Evolutionary conservation across 2,113 vertebrate genomes (phyloP), one percentile per base, ranked within the genome.

Genomic region (Psilopogon haemacephalus): DNA sequence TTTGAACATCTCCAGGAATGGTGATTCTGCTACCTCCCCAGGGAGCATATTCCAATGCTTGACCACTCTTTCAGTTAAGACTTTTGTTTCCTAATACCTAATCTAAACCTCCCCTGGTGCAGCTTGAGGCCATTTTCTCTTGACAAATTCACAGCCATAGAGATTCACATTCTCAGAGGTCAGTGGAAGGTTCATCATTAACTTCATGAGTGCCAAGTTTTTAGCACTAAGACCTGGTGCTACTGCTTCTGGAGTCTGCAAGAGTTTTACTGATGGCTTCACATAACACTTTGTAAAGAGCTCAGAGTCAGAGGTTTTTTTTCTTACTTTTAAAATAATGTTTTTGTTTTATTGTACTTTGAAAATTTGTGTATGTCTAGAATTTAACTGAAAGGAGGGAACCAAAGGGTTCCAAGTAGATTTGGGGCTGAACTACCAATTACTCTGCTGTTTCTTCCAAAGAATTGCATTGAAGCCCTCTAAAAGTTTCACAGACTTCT

Each of bases 401-500:
- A 2, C 44, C 63, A 74, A 89, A 81, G 33, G 27, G 32, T 68
- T 90, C 40, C 6, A 27, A 67, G 30, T 60, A 59, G 33, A 86
- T 21, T 9, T 46, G 48, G 35, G 52, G n/a, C 35, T 79, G 82
- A 87, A 38, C 84, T 67, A 81, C 87, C 24, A 62, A 5, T 86
- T 87, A 28, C 48, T 89, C 67, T 91, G 56, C 74, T 90, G 60
- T 84, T 70, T 79, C 28, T 88, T 95, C 35, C 20, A 56, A 82
- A 32, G 63, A 92, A 33, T 28, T 56, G n/a, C n/a, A 32, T 27
- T 75, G 73, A 87, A 92, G 79, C 32, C 28, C 28, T 21, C 12
- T 58, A 42, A 40, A 94, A 90, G 73, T 92, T 32, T 68, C 35
- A 46, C 30, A 58, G 81, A 27, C 19, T 71, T 84, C 38, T 84